These are phyloP conservation scores for Dendrolimus punctatus DNA, from an alignment of 1,140 invertebrate genomes.

Conservation along the genomic window DNA sequence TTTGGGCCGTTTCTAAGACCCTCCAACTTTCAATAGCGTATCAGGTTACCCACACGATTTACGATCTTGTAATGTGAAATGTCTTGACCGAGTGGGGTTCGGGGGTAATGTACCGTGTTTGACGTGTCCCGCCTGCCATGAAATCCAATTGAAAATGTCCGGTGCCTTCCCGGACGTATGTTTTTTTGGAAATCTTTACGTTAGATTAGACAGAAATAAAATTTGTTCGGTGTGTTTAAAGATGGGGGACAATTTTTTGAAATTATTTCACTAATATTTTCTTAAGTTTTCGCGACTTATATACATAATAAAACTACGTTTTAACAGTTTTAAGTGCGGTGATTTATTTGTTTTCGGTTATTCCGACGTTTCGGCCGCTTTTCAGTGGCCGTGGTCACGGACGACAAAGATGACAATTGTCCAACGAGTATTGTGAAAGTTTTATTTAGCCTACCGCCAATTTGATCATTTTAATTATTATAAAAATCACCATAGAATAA, in stretches of 20 bases:
- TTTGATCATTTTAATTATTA: too few relatives aligned
- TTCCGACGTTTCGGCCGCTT: too few relatives aligned
- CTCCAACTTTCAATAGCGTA: slow-evolving; percentile 7
- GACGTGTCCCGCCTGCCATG: slow-evolving; percentile 34
- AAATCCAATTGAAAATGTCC: slow-evolving; percentile 60
- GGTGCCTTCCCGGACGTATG: slow-evolving; percentile 22
- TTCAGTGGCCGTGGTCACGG: too few relatives aligned
- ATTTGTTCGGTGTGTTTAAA: not conserved
- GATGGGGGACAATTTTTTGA: not conserved
- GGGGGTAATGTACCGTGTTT: slow-evolving; percentile 41
- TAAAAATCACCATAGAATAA: too few relatives aligned
- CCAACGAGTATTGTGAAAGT: too few relatives aligned
- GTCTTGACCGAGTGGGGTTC: slow-evolving; percentile 17
- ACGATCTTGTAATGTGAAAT: slow-evolving; percentile 22
- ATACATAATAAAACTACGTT: too few relatives aligned
- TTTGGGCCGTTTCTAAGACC: too few relatives aligned
- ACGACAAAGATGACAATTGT: too few relatives aligned
- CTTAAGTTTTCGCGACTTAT: too few relatives aligned
- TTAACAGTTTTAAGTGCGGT: too few relatives aligned
- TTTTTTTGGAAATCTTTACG: slow-evolving; percentile 49
- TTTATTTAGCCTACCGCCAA: too few relatives aligned
- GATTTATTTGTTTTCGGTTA: too few relatives aligned
- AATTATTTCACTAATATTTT: not conserved
- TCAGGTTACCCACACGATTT: slow-evolving; percentile 49
- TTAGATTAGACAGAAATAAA: slow-evolving; percentile 37